Evolutionary conservation across 2,797 vertebrate species (phyloP).

Genomic region (Rhinophrynus dorsalis): DNA sequence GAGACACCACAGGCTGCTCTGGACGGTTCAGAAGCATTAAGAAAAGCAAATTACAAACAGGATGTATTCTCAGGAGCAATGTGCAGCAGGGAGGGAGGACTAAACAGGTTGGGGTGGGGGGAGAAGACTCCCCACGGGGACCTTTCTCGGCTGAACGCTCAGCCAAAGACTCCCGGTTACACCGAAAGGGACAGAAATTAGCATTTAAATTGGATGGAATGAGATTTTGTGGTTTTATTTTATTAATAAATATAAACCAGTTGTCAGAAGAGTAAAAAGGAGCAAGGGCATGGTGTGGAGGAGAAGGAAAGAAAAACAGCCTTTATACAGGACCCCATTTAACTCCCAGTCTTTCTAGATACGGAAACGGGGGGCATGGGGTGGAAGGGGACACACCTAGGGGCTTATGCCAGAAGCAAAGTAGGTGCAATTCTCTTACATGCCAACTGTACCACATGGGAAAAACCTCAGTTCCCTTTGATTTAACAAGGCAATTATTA

Average conservation of each 20-base stretch:
- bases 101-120: constrained; percentile 33
- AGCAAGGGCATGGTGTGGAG: constrained; percentile 25
- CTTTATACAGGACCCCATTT: constrained; percentile 15
- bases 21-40: constrained; percentile 39
- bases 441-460: too few relatives aligned
- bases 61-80: constrained; percentile 39
- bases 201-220: constrained; percentile 43
- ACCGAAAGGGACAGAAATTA: constrained; percentile 46
- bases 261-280: constrained; percentile 35
- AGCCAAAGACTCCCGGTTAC: constrained; percentile 40
- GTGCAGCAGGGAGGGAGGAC: constrained; percentile 30
- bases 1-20: constrained; percentile 39
- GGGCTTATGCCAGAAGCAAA: too few relatives aligned
- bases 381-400: background rate
- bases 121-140: constrained; percentile 38
- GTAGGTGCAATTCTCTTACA: too few relatives aligned
- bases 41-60: constrained; percentile 39
- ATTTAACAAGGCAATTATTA: too few relatives aligned
- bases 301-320: background rate
- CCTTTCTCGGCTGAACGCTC: constrained; percentile 45
- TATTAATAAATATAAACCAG: constrained; percentile 42
- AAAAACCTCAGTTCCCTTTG: too few relatives aligned
- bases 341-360: background rate
- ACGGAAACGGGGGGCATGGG: background rate
- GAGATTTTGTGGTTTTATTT: constrained; percentile 45